Evolutionary conservation across 2,113 vertebrate genomes (phyloP).

Genomic region (Bos javanicus): DNA sequence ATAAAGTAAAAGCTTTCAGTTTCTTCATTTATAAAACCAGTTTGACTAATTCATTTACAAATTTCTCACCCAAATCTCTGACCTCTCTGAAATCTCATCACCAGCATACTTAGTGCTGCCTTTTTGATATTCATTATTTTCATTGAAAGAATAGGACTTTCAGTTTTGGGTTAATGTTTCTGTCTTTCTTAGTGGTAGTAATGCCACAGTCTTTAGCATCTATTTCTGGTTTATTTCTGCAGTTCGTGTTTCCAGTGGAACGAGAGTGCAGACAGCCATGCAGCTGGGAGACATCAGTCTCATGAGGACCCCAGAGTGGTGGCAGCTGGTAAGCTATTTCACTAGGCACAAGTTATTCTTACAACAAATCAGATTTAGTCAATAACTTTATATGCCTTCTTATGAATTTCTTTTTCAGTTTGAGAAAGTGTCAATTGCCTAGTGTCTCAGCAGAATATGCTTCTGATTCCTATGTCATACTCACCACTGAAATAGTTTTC

Average conservation of each 20-base stretch:
- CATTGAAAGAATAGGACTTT: neutral
- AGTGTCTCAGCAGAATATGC: conserved; percentile 86
- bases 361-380: neutral
- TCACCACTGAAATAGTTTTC: conserved; percentile 87
- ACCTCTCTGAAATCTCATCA: neutral
- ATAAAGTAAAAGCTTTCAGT: neutral
- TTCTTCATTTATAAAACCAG: neutral
- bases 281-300: conserved; percentile 84
- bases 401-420: conserved; percentile 82
- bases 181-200: neutral
- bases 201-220: neutral
- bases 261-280: conserved; percentile 85
- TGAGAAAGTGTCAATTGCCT: conserved; percentile 86
- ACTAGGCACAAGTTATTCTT: neutral
- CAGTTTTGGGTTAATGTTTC: neutral
- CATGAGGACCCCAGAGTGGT: conserved; percentile 91
- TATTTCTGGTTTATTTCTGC: conserved; percentile 52
- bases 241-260: conserved; percentile 94
- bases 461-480: conserved; percentile 86
- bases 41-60: neutral
- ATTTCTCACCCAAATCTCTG: neutral
- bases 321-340: conserved; percentile 88
- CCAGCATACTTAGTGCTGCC: neutral
- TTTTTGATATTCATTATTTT: neutral
- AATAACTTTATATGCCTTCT: conserved; percentile 18